Evolutionary conservation across 2,888 invertebrate genomes (phyloP), one percentile per base, ranked within the genome.

Genomic region (Napeogenes inachia): DNA sequence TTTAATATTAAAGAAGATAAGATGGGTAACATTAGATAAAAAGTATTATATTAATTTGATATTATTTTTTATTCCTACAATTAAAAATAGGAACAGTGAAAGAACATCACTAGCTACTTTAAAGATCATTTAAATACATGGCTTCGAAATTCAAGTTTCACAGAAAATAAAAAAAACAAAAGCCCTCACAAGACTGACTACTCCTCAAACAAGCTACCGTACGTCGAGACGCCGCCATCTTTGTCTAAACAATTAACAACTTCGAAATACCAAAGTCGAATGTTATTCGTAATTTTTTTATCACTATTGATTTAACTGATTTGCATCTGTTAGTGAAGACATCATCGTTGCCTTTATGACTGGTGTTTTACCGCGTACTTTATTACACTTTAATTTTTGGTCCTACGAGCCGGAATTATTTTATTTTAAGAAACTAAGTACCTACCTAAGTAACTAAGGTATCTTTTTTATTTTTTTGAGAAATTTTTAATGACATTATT

Each of bases 171-270:
- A 56, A 47, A 45, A 42, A 45, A 30, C 55, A 57, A 50, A 42
- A 46, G 59, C 46, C 59, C 59, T 55, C 13, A 33, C 54, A 64
- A 46, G 53, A 53, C 58, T 58, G 54, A 35, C 56, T 45, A 57
- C 38, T 60, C 32, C 54, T 66, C 69, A 79, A 82, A 81, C 72
- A 79, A 65, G 80, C 79, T 77, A 81, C 81, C 77, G 79, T 77
- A 76, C 61, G 76, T 79, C 76, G 75, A 74, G 74, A 72, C 71
- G 77, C 77, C 67, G 73, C 72, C 71, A 71, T 69, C 76, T 80
- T 84, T 83, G 80, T 76, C 70, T 71, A 79, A 75, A 67, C 76
- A 79, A 81, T 87, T 87, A 85, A 72, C 84, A 69, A 66, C 66
- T 71, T 69, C 71, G 74, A 74, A 71, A 75, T 74, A 72, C 73